Conservation (phyloP, 2,888 invertebrate species). For the Odontothrips loti region DNA sequence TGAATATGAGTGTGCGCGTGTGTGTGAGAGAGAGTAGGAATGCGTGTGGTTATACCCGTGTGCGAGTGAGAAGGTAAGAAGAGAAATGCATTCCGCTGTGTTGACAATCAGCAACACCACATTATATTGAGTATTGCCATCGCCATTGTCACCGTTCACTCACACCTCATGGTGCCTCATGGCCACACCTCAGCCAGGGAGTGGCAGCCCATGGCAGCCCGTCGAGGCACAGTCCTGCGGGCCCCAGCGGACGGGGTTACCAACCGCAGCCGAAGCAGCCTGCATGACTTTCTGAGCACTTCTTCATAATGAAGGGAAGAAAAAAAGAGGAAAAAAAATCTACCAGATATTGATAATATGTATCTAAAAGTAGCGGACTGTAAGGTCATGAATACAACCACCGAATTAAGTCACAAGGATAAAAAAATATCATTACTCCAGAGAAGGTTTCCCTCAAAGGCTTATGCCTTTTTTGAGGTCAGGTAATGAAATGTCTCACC, state of each 20-base stretch:
- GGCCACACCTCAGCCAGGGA: not conserved
- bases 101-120: slow-evolving; percentile 12
- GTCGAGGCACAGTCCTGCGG: no score
- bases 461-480: not conserved
- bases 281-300: no score
- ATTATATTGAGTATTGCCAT: slow-evolving; percentile 6
- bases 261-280: no score
- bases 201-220: not conserved
- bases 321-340: no score
- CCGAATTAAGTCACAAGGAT: no score
- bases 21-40: not conserved
- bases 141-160: not conserved
- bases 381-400: no score
- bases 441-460: no score
- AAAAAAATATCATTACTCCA: no score
- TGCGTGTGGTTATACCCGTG: not conserved
- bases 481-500: not conserved
- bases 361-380: no score
- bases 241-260: no score
- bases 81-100: slow-evolving; percentile 1
- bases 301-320: no score
- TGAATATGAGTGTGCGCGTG: not conserved
- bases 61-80: not conserved
- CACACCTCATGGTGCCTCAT: not conserved
- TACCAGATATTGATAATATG: no score